A percentile compares a stretch with the other conserved stretches of the same genome.
Evolutionary conservation across 1,140 invertebrate species (phyloP).

Genomic region (Reticulitermes speratus): DNA sequence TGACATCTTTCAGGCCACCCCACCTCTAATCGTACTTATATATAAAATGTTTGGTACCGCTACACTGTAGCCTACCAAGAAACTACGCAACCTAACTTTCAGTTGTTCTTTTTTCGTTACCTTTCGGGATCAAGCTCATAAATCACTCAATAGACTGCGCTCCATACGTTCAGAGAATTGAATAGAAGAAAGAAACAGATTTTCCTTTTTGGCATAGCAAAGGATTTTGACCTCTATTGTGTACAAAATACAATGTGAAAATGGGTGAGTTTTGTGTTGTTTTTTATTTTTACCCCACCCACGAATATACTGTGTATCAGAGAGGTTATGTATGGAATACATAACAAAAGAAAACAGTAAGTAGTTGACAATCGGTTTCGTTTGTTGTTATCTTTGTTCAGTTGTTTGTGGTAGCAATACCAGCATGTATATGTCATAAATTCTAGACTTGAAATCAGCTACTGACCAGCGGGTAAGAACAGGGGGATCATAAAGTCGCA

Average conservation of each 20-base stretch:
- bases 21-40: not conserved
- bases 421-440: not conserved
- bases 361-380: slow-evolving; percentile 17
- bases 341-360: slow-evolving; percentile 17
- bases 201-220: slow-evolving; percentile 23
- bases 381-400: slow-evolving; percentile 17
- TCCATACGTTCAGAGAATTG: slow-evolving; percentile 28
- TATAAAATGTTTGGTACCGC: not conserved
- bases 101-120: slow-evolving; percentile 5
- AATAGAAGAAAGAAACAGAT: slow-evolving; percentile 28
- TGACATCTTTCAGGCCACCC: not conserved
- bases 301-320: slow-evolving; percentile 16
- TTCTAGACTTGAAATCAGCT: not conserved
- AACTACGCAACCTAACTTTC: slow-evolving; percentile 5
- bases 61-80: not conserved
- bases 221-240: slow-evolving; percentile 30
- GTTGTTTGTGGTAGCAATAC: slow-evolving; percentile 15
- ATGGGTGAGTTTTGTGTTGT: slow-evolving; percentile 24
- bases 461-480: slow-evolving; percentile 7
- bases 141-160: slow-evolving; percentile 20
- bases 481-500: not conserved
- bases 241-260: slow-evolving; percentile 28
- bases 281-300: slow-evolving; percentile 22
- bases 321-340: slow-evolving; percentile 18
- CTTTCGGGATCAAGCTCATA: slow-evolving; percentile 14